These are phyloP conservation scores for Amphiprion percula DNA, from an alignment of 2,113 vertebrate species.

Conservation along the genomic window DNA sequence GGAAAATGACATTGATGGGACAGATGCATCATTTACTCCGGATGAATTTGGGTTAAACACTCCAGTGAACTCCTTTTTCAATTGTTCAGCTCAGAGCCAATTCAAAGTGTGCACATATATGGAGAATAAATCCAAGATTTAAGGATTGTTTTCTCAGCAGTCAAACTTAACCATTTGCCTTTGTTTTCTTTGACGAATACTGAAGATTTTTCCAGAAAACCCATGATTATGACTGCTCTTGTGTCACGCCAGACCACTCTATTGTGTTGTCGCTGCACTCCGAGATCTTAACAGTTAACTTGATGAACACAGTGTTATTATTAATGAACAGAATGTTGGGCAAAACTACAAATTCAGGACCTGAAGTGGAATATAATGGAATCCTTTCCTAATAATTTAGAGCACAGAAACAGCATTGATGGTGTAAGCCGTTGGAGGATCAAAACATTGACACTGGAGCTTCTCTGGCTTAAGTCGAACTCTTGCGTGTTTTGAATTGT, in stretches of 20 bases:
- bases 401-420: constrained; percentile 1
- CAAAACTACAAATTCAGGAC: background rate
- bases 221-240: background rate
- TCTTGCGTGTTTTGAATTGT: constrained; percentile 50
- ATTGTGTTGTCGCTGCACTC: background rate
- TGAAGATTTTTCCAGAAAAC: no score
- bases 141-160: no score
- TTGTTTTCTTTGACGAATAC: background rate
- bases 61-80: no score
- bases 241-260: background rate
- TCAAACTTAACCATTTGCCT: background rate
- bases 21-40: background rate
- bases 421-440: background rate
- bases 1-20: background rate
- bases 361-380: background rate
- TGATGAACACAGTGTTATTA: background rate
- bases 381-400: background rate
- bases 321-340: background rate
- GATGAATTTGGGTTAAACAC: background rate
- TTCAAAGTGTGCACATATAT: no score
- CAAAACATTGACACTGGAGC: background rate
- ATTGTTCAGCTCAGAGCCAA: no score
- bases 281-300: background rate
- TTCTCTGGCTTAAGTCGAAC: constrained; percentile 34
- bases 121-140: no score